Percentiles rank a stretch among this genome's conserved stretches.
These are phyloP conservation scores for Synergus japonicus DNA, from an alignment of 2,888 invertebrate genomes.

Conservation along the genomic window DNA sequence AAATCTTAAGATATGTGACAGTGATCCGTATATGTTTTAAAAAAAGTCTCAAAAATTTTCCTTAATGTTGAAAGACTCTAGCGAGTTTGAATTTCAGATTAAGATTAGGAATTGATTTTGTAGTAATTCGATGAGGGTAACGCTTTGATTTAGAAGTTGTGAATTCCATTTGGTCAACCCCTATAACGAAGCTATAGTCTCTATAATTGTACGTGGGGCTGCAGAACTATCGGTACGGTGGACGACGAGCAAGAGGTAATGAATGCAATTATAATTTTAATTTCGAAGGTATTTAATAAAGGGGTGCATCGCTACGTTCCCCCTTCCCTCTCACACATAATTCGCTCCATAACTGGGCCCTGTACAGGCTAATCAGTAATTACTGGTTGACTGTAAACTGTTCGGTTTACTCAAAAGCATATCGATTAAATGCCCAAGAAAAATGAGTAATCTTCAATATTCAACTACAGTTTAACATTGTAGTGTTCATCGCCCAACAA, in stretches of 20 bases:
- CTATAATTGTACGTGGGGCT: constrained; percentile 43
- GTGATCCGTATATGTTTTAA: too few relatives aligned
- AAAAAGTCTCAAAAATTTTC: neutral
- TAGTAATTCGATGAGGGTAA: neutral
- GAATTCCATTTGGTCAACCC: constrained; percentile 54
- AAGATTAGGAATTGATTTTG: neutral
- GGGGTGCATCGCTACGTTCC: constrained; percentile 68
- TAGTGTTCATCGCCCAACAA: too few relatives aligned
- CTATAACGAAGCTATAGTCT: constrained; percentile 48
- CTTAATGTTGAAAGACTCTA: neutral
- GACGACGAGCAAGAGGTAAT: constrained; percentile 63
- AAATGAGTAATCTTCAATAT: constrained; percentile 64
- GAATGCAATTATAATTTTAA: constrained; percentile 78
- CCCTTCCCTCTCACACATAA: constrained; percentile 44
- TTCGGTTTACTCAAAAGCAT: constrained; percentile 59
- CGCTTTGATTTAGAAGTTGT: constrained; percentile 46
- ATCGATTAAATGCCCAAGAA: constrained; percentile 47
- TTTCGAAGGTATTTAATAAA: constrained; percentile 78
- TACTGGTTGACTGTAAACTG: constrained; percentile 68
- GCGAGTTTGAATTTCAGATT: neutral
- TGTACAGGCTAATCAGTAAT: constrained; percentile 74
- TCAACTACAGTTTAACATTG: too few relatives aligned
- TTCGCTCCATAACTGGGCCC: constrained; percentile 53
- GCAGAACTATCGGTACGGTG: constrained; percentile 61
- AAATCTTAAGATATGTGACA: too few relatives aligned